Evolutionary conservation across 2,113 vertebrate species (phyloP).

Genomic region (Anhinga anhinga): DNA sequence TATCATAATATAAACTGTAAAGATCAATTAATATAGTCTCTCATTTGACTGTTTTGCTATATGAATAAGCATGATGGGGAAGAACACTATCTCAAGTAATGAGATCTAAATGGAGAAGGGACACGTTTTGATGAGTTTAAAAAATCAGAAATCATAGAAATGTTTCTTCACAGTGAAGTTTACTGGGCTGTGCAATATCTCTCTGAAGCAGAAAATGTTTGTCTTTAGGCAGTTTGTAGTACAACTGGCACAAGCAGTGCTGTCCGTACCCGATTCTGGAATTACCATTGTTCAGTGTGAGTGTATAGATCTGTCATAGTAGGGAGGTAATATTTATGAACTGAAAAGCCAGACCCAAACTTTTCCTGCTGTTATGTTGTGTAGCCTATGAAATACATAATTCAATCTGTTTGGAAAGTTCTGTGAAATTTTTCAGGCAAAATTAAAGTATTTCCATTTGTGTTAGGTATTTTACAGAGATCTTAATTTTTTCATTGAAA

Average conservation of each 20-base stretch:
- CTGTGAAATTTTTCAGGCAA: neutral
- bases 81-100: neutral
- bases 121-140: neutral
- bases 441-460: neutral
- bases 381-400: neutral
- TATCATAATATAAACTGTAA: neutral
- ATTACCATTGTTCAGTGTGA: neutral
- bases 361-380: neutral
- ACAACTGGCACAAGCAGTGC: neutral
- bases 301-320: rapidly evolving
- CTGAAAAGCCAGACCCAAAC: neutral
- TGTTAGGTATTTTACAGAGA: neutral
- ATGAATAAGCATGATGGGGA: neutral
- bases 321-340: neutral
- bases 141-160: neutral
- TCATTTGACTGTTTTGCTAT: neutral
- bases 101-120: neutral
- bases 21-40: neutral
- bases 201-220: neutral
- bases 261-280: rapidly evolving
- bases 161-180: neutral
- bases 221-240: neutral
- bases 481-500: neutral
- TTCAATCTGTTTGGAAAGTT: neutral
- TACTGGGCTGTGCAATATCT: neutral